Evolutionary conservation across 2,888 invertebrate species (phyloP), one percentile per base, ranked within the genome.

Genomic region (Microctonus aethiopoides): DNA sequence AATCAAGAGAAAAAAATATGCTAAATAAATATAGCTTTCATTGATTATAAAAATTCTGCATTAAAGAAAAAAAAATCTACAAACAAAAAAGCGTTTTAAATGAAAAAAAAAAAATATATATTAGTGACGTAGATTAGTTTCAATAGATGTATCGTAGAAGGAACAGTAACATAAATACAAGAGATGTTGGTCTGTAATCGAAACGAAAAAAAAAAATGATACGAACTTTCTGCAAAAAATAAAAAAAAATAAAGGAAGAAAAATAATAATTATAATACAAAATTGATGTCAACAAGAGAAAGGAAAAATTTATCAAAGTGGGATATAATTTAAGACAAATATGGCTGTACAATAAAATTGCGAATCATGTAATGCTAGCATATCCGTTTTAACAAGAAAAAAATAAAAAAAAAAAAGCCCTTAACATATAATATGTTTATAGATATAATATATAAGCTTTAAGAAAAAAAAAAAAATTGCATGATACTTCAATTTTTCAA

Each of bases 311-410:
- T 39, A 22, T 51, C 24, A 62, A 72, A 60, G 62, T 62, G 72
- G 68, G 71, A 68, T 73, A 70, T 68, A 69, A 63, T 72, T 74
- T 72, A 72, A 68, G 68, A 74, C 75, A 76, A 51, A 57, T 61
- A 81, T 78, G 78, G 77, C 77, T 79, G 79, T 81, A 83, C 74
- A 79, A 80, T 80, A 79, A 59, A 46, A 81, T 77, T 73, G 75
- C 74, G 76, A 72, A 75, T 74, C 75, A 78, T 76, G 74, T 76
- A 74, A 73, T 72, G 76, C 76, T 79, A 77, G 82, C 81, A 81
- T 81, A 82, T 82, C 79, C 78, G 77, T 78, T 80, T 79, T 76
- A 79, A 62, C 16, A 68, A 62, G n/a, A 9, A 11, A 41, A 63
- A 54, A 39, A 63, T n/a, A 57, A 24, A 41, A 24, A 22, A 24